Evolutionary conservation across 2,797 vertebrate species (phyloP).

Genomic region (Miichthys miiuy): DNA sequence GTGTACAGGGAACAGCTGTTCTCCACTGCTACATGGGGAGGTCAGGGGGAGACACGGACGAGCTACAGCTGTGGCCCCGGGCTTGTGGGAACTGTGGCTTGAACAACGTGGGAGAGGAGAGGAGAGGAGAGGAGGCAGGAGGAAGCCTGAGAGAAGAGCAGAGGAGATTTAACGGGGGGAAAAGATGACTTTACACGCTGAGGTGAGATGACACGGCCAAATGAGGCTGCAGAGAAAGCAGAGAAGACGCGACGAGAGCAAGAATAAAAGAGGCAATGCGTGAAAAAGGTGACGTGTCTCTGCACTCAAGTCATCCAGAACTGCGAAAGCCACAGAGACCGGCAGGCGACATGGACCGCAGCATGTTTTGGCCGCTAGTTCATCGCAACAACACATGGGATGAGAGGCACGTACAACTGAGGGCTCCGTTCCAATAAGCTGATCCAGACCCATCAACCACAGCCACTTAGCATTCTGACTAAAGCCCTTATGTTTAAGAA

Average conservation of each 20-base stretch:
- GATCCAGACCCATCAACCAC: slow-evolving; percentile 50
- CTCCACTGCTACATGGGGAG: slow-evolving; percentile 65
- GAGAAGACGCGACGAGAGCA: not conserved
- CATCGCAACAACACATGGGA: slow-evolving; percentile 23
- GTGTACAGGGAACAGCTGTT: slow-evolving; percentile 78
- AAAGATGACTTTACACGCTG: slow-evolving; percentile 27
- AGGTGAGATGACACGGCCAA: slow-evolving; percentile 25
- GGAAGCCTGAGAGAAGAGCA: not conserved
- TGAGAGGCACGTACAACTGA: slow-evolving; percentile 20
- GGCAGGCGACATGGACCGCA: not conserved
- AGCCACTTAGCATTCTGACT: slow-evolving; percentile 61
- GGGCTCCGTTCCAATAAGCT: slow-evolving; percentile 48
- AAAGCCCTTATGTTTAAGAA: slow-evolving; percentile 58
- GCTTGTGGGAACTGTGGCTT: slow-evolving; percentile 78
- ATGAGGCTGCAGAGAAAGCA: slow-evolving; percentile 1
- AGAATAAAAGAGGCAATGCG: not conserved
- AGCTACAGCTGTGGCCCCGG: slow-evolving; percentile 81
- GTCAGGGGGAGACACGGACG: slow-evolving; percentile 67
- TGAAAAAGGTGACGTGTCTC: slow-evolving; percentile 11
- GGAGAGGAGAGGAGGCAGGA: slow-evolving; percentile 8
- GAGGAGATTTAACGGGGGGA: slow-evolving; percentile 23
- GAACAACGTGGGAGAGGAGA: slow-evolving; percentile 62
- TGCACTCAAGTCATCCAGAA: slow-evolving; percentile 11
- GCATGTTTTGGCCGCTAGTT: slow-evolving; percentile 39
- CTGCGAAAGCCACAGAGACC: slow-evolving; percentile 25